Evolutionary conservation across 2,113 vertebrate species (phyloP).

Genomic region (Ifrita kowaldi): DNA sequence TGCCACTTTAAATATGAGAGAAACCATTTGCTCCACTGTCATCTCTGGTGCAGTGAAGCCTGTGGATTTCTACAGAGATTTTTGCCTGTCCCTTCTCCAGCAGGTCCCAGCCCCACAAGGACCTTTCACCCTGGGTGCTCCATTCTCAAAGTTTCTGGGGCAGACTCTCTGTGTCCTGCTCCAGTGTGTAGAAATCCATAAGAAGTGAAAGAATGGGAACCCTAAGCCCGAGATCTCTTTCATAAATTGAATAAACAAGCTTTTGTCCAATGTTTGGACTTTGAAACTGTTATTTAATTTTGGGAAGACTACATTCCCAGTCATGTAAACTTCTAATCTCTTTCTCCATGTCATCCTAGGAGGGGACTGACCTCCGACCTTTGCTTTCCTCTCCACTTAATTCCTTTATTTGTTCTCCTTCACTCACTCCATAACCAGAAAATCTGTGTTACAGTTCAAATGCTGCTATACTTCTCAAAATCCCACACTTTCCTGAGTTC

Average conservation of each 20-base stretch:
- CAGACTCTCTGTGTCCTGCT: background rate
- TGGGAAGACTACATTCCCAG: background rate
- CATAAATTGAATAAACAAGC: background rate
- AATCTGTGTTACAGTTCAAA: background rate
- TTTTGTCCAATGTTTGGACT: background rate
- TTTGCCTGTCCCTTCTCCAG: background rate
- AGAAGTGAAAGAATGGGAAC: background rate
- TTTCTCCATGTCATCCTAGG: background rate
- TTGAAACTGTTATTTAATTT: background rate
- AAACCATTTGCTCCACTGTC: background rate
- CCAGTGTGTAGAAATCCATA: background rate
- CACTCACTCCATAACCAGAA: slow-evolving; percentile 20
- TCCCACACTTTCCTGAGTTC: background rate
- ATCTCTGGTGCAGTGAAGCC: background rate
- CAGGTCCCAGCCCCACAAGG: background rate
- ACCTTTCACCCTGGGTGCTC: background rate
- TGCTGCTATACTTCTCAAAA: background rate
- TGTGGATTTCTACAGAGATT: background rate
- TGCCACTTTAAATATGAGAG: background rate
- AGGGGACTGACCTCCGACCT: slow-evolving; percentile 3
- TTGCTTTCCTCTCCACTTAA: slow-evolving; percentile 43
- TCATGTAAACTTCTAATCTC: background rate
- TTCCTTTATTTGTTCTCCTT: slow-evolving; percentile 30
- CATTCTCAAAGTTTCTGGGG: background rate
- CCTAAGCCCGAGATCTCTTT: background rate